Evolutionary conservation across 1,140 invertebrate species (phyloP).

Genomic region (Eurytemora carolleeae): DNA sequence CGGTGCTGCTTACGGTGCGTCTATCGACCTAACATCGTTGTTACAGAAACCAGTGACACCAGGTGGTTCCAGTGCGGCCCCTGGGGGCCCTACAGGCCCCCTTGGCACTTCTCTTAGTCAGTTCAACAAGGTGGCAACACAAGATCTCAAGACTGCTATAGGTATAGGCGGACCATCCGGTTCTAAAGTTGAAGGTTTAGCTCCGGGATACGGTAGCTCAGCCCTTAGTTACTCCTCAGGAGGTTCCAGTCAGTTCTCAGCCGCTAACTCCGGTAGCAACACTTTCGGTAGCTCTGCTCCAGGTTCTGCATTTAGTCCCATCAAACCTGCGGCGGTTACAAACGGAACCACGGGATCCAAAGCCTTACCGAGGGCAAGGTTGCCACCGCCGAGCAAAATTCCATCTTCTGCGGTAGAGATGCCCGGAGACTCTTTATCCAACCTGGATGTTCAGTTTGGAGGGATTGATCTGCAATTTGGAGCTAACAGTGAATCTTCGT

Average conservation of each 20-base stretch:
- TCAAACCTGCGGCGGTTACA: background rate
- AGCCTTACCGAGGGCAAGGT: background rate
- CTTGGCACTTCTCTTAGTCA: background rate
- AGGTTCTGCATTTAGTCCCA: background rate
- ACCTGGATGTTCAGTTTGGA: slow-evolving; percentile 82
- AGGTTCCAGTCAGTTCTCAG: background rate
- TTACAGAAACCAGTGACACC: slow-evolving; percentile 6
- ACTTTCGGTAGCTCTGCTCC: background rate
- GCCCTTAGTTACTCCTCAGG: background rate
- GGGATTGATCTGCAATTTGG: slow-evolving; percentile 46
- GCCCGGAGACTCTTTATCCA: slow-evolving; percentile 57
- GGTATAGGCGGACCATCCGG: background rate
- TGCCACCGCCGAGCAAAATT: slow-evolving; percentile 35
- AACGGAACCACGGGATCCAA: background rate
- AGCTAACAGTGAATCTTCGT: background rate
- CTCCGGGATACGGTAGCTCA: background rate
- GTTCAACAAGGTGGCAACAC: background rate
- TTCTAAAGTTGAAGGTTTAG: background rate
- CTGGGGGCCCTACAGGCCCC: background rate
- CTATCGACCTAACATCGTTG: slow-evolving; percentile 8
- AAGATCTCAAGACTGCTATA: slow-evolving; percentile 6
- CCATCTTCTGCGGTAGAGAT: slow-evolving; percentile 83
- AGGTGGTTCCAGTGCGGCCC: background rate
- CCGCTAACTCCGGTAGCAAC: background rate
- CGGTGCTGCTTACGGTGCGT: background rate